A percentile compares a stretch with the other conserved stretches of the same genome.
Conservation (phyloP, 1,140 invertebrate genomes). For the Tribolium madens region DNA sequence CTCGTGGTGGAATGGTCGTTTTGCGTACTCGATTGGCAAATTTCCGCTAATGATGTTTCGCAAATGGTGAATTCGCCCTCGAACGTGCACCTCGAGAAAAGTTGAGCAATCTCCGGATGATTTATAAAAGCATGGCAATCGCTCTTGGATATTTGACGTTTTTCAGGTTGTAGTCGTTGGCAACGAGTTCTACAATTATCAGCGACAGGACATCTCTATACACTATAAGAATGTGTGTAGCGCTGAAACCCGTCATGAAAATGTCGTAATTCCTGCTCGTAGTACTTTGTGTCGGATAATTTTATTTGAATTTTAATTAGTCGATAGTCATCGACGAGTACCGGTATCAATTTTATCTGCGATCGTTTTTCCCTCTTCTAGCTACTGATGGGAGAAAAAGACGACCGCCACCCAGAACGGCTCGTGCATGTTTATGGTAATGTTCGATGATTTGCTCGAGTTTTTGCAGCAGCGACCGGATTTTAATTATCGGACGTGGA, state of each 20-base stretch:
- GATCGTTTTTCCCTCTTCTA: not conserved
- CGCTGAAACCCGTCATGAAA: conserved; percentile 27
- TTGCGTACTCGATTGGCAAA: too few relatives aligned
- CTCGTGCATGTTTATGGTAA: conserved; percentile 26
- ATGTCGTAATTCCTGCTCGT: conserved; percentile 20
- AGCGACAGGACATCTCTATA: conserved; percentile 35
- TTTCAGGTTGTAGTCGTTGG: conserved; percentile 6
- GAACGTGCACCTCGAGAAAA: conserved; percentile 4
- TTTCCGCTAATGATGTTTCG: not conserved
- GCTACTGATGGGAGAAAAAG: not conserved
- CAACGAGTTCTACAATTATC: conserved; percentile 31
- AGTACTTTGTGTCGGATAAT: conserved; percentile 25
- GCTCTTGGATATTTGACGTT: conserved; percentile 23
- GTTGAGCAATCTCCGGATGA: conserved; percentile 28
- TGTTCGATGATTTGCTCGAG: conserved; percentile 1
- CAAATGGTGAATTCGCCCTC: not conserved
- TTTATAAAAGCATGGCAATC: conserved; percentile 20
- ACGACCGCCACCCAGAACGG: conserved; percentile 4
- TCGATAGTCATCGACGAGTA: conserved; percentile 19
- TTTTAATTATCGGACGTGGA: conserved; percentile 15
- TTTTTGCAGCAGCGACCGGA: not conserved
- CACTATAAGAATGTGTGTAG: conserved; percentile 3
- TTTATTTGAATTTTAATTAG: conserved; percentile 38
- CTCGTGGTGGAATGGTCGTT: too few relatives aligned
- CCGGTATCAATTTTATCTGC: conserved; percentile 17